Evolutionary conservation across 1,140 invertebrate species (phyloP).

Genomic region (Harlomillsia oculata): DNA sequence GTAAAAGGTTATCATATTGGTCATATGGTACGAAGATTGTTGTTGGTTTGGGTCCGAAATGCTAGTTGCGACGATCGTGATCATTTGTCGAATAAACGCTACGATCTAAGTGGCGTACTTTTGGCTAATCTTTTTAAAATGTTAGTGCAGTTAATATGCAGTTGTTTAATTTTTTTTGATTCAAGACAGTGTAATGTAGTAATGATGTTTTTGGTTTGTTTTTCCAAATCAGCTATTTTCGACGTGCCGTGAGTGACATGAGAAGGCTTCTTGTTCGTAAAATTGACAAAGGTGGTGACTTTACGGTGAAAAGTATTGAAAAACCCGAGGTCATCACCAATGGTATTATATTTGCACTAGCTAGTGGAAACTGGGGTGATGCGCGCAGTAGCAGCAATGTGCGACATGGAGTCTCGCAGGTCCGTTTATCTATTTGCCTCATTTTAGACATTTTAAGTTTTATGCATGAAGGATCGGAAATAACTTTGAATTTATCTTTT

Average conservation of each 20-base stretch:
- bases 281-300: conserved; percentile 93
- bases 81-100: conserved; percentile 97
- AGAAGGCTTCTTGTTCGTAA: no score
- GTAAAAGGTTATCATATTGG: conserved; percentile 96
- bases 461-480: not conserved
- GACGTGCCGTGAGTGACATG: no score
- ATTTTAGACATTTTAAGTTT: not conserved
- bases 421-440: conserved; percentile 33
- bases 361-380: conserved; percentile 98
- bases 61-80: conserved; percentile 94
- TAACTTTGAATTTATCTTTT: conserved; percentile 36
- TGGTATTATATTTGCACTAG: conserved; percentile 88
- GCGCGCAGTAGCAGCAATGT: conserved; percentile 87
- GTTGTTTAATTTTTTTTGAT: no score
- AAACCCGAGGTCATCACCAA: conserved; percentile 96
- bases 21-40: conserved; percentile 93
- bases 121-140: conserved; percentile 90
- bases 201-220: no score
- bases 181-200: no score
- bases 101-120: conserved; percentile 91
- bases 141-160: conserved; percentile 15
- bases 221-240: no score
- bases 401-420: conserved; percentile 79
- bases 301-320: conserved; percentile 93
- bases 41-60: conserved; percentile 83